Evolutionary conservation across 2,797 vertebrate genomes (phyloP).

Genomic region (Sebastes nivosus): DNA sequence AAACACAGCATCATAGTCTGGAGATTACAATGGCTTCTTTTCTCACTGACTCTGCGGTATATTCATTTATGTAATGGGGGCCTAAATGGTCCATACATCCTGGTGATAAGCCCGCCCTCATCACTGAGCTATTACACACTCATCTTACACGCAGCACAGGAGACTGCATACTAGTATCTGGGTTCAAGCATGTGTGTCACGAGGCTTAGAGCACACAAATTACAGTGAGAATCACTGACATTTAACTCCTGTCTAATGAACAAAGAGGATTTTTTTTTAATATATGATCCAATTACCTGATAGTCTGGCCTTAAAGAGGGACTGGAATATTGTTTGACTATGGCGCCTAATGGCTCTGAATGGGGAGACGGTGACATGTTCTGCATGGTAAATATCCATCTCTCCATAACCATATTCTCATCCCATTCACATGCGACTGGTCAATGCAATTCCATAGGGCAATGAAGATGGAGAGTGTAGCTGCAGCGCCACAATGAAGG

Average conservation of each 20-base stretch:
- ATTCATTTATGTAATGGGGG: slow-evolving; percentile 55
- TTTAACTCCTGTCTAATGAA: slow-evolving; percentile 60
- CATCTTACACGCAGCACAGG: slow-evolving; percentile 29
- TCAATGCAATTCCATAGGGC: slow-evolving; percentile 49
- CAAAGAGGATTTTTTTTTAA: slow-evolving; percentile 60
- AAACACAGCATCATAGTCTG: background rate
- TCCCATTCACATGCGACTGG: slow-evolving; percentile 55
- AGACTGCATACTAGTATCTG: slow-evolving; percentile 12
- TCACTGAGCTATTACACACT: slow-evolving; percentile 55
- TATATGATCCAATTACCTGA: slow-evolving; percentile 1
- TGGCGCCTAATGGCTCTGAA: slow-evolving; percentile 50
- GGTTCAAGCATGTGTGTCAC: slow-evolving; percentile 43
- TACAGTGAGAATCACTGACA: slow-evolving; percentile 50
- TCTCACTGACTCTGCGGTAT: slow-evolving; percentile 27
- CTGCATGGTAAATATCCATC: slow-evolving; percentile 62
- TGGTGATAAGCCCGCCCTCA: slow-evolving; percentile 42
- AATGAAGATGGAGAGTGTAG: slow-evolving; percentile 61
- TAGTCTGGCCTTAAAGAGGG: slow-evolving; percentile 39
- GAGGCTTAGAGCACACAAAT: slow-evolving; percentile 29
- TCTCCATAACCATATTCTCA: slow-evolving; percentile 38
- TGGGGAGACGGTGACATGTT: slow-evolving; percentile 42
- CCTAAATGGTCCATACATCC: slow-evolving; percentile 61
- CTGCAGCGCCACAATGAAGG: slow-evolving; percentile 24
- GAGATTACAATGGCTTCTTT: slow-evolving; percentile 26
- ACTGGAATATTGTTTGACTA: slow-evolving; percentile 51